Percentiles rank a stretch among this genome's conserved stretches.
phyloP scores from a whole-genome alignment of 2,888 invertebrate genomes.

The Calephelis perditalis region DNA sequence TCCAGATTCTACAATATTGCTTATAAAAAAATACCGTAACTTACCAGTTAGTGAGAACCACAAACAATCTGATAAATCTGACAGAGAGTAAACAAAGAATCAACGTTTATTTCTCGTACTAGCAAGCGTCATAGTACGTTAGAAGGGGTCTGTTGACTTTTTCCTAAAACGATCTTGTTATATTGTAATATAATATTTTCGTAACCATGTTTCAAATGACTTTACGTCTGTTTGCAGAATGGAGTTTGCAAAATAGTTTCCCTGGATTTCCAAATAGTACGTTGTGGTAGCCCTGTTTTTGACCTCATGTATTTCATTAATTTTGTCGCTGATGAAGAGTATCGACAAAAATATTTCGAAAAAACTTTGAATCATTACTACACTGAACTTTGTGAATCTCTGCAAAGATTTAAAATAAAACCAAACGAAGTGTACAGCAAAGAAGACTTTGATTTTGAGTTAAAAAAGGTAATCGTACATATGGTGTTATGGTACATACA shows the following conservation, averaged over 20 bases:
- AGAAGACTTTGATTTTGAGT: slow-evolving; percentile 36
- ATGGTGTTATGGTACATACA: too few relatives aligned
- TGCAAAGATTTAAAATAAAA: slow-evolving; percentile 31
- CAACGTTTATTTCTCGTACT: too few relatives aligned
- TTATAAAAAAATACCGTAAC: too few relatives aligned
- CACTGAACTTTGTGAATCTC: slow-evolving; percentile 28
- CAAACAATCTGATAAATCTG: too few relatives aligned
- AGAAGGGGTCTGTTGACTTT: too few relatives aligned
- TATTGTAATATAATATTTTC: too few relatives aligned
- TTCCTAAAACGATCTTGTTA: too few relatives aligned
- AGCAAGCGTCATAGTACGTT: too few relatives aligned
- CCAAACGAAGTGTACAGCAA: slow-evolving; percentile 33
- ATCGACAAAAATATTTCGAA: slow-evolving; percentile 32
- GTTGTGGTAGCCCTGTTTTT: slow-evolving; percentile 25
- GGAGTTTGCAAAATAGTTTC: slow-evolving; percentile 31
- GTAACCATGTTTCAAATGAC: too few relatives aligned
- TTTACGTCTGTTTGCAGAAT: slow-evolving; percentile 31
- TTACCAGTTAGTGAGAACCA: too few relatives aligned
- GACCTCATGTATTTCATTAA: slow-evolving; percentile 40
- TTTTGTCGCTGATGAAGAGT: slow-evolving; percentile 38
- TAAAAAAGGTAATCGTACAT: slow-evolving; percentile 27
- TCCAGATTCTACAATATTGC: too few relatives aligned
- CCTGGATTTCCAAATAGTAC: slow-evolving; percentile 37
- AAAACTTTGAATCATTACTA: slow-evolving; percentile 38
- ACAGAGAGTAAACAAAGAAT: too few relatives aligned